Evolutionary conservation across 2,113 vertebrate species (phyloP).

Genomic region (Otocyon megalotis): DNA sequence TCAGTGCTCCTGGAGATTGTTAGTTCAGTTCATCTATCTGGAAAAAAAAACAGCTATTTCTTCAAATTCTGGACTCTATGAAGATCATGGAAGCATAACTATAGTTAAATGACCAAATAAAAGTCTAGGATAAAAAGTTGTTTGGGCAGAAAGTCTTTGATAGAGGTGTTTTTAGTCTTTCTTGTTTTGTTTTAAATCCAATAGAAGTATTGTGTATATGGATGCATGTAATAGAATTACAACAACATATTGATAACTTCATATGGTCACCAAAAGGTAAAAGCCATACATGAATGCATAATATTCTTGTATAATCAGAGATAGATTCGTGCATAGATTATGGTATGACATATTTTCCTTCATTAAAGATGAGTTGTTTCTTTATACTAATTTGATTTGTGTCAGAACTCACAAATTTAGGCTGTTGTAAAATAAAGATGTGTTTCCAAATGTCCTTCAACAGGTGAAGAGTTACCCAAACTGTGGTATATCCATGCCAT

Average conservation of each 20-base stretch:
- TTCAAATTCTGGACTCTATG: neutral
- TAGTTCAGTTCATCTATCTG: neutral
- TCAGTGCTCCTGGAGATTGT: neutral
- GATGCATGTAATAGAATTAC: neutral
- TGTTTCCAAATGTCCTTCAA: neutral
- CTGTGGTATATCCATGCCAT: neutral
- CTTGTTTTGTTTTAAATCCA: neutral
- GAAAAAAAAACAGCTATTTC: neutral
- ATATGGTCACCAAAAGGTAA: slow-evolving; percentile 22
- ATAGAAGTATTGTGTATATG: neutral
- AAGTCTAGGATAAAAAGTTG: neutral
- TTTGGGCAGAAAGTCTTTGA: neutral
- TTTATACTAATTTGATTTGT: neutral
- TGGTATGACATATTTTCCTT: neutral
- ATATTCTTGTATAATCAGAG: neutral
- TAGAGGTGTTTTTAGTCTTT: neutral
- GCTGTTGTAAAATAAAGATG: neutral
- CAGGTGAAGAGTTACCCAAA: neutral
- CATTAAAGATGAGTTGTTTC: neutral
- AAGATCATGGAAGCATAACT: neutral
- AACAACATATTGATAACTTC: neutral
- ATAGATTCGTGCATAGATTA: neutral
- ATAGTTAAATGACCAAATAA: neutral
- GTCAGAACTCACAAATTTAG: slow-evolving; percentile 46
- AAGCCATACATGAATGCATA: neutral